Base-by-base conservation (phyloP, 2,797 vertebrate genomes). In the Aldrovandia affinis region DNA sequence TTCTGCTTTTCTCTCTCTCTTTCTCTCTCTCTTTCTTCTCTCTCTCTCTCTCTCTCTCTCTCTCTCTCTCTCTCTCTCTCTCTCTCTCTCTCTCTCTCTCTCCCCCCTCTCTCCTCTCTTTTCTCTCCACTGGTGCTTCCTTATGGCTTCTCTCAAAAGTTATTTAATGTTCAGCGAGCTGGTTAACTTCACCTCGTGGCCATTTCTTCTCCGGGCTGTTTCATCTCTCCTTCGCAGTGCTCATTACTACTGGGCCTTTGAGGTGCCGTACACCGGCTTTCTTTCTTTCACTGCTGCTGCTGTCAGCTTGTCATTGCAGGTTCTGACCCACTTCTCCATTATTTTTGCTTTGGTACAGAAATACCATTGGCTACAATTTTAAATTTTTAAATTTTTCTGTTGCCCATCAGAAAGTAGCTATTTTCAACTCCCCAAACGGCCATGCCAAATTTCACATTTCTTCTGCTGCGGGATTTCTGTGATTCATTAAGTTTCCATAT, bases 11-110 rank as follows among this genome's bases (percentile, higher is more conserved):
- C 90, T 86, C 90, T 92, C 89, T 92, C 91, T 91, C 87, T 88
- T 63, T 84, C 20, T 25, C 90, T 87, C 87, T 85, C 87, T 86
- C 22, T 28, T 55, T 39, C 52, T 3, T n/a, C 28, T 0, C n/a
- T 22, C 25, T 90, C 86, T 90, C 91, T 89, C 91, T 91, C 87
- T 88, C 59, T 22, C 83, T 18, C 22, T 84, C 28, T n/a, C 4
- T 90, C 88, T 12, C 87, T 84, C 88, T 86, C 36, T 33, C 57
- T 73, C n/a, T 68, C 20, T 39, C 47, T 0, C 39, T 65, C 90
- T 86, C 90, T 92, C 89, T 92, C 91, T 91, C 86, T 88, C 70
- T 83, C 14, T 68, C 90, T 86, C 90, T 91, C 89, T 91, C 91
- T 91, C 86, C 88, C 65, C 83, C 20, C 20, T 85, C 12, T 52